Conservation (phyloP, 2,113 vertebrate species). For the Formicarius rufipectus region DNA sequence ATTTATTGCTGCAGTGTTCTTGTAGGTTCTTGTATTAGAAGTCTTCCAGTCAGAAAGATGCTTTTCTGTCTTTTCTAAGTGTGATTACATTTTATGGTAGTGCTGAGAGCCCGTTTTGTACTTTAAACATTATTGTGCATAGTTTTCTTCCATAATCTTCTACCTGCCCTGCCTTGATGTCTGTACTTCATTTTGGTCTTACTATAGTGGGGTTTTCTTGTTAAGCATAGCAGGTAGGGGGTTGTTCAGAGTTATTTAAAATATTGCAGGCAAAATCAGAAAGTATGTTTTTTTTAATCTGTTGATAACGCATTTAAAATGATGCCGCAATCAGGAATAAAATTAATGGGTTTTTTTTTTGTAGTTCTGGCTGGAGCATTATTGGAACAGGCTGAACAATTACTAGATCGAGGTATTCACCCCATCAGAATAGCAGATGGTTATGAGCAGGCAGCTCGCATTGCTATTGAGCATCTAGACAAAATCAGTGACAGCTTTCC, state of each 20-base stretch:
- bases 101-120: not conserved
- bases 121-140: rapidly evolving
- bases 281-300: rapidly evolving
- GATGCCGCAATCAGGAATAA: not conserved
- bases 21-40: not conserved
- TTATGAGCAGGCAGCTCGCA: conserved; percentile 91
- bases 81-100: not conserved
- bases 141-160: not conserved
- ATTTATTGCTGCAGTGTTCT: not conserved
- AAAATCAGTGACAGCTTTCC: conserved; percentile 90
- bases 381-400: conserved; percentile 92
- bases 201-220: not conserved
- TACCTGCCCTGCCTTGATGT: rapidly evolving
- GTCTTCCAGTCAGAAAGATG: not conserved
- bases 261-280: not conserved
- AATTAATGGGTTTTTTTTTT: not conserved
- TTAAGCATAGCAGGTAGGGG: not conserved
- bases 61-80: not conserved
- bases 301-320: not conserved
- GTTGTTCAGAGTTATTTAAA: not conserved
- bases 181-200: not conserved
- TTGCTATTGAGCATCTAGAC: conserved; percentile 89
- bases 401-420: conserved; percentile 94
- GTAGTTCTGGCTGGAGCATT: conserved; percentile 92
- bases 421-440: conserved; percentile 95